Evolutionary conservation across 2,113 vertebrate species (phyloP), one percentile per base, ranked within the genome.

Genomic region (Cavia porcellus): DNA sequence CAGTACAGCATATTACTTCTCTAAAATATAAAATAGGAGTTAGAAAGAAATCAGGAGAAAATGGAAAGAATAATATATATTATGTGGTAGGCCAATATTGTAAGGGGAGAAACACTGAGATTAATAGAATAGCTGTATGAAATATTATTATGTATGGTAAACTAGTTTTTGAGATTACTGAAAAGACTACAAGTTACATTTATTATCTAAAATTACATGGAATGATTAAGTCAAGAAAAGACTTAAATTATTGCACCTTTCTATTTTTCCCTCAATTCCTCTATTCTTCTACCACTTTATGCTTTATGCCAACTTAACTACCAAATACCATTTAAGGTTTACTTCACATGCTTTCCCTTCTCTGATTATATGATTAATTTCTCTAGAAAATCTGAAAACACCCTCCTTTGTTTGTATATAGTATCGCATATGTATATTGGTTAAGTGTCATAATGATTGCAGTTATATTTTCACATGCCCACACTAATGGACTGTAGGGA

Each of bases 21-120:
- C 35, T 89, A 66, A 95, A 84, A 84, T 42, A 52, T 45, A 81
- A 82, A 92, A 57, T 61, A 86, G 19, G 77, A 70, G 30, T n/a
- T 90, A 61, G 70, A 52, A 87, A 28, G 9, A 72, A 82, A 9
- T 92, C 79, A 82, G 52, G 14, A 61, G 57, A 1, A 64, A 89
- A 95, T 45, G 5, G 15, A 90, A 81, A 79, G 11, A 79, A 62
- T 89, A 7, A n/a, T n/a, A 22, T 57, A 57, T 25, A 1, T 22
- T 80, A 66, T 15, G 81, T 42, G 4, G 35, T 77, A 68, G n/a
- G 5, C 19, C 30, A 86, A 82, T 24, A 80, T 74, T 12, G 30
- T 72, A 92, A 77, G 24, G 74, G 42, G 5, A 61, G 87, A 42
- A 57, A 30, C 32, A n/a, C 72, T 42, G 32, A 68, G 25, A 28